Evolutionary conservation across 2,113 vertebrate genomes (phyloP).

Genomic region (Zosterops japonicus): DNA sequence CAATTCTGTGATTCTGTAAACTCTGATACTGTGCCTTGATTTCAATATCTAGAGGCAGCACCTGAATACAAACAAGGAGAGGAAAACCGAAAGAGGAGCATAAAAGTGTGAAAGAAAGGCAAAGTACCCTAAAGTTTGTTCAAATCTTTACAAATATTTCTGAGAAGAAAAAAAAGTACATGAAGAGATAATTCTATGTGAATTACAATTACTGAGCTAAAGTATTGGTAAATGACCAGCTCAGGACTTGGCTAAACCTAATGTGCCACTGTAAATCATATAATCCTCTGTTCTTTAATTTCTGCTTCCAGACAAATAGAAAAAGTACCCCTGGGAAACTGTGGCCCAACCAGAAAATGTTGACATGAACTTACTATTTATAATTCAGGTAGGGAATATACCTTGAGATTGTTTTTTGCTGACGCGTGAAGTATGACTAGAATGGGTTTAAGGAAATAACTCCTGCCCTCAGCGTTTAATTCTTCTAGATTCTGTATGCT

Average conservation of each 20-base stretch:
- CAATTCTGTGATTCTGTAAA: neutral
- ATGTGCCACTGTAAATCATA: neutral
- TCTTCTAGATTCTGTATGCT: neutral
- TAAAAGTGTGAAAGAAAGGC: neutral
- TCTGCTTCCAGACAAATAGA: conserved; percentile 13
- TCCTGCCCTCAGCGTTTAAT: neutral
- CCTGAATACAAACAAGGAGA: neutral
- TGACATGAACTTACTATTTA: neutral
- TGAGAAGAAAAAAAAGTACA: neutral
- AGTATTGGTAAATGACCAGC: neutral
- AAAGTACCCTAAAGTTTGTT: neutral
- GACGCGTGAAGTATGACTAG: neutral
- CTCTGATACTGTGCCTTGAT: neutral
- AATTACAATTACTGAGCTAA: neutral
- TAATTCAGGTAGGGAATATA: neutral
- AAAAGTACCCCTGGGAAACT: neutral
- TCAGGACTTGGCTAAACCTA: neutral
- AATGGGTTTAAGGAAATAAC: neutral
- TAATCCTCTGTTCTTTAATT: neutral
- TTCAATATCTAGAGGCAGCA: neutral
- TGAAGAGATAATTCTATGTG: neutral
- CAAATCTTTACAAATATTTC: neutral
- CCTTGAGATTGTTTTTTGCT: neutral
- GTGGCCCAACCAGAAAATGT: neutral
- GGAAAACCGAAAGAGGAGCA: neutral